Base-by-base conservation (phyloP, 1,140 invertebrate genomes). In the Euglossa dilemma region DNA sequence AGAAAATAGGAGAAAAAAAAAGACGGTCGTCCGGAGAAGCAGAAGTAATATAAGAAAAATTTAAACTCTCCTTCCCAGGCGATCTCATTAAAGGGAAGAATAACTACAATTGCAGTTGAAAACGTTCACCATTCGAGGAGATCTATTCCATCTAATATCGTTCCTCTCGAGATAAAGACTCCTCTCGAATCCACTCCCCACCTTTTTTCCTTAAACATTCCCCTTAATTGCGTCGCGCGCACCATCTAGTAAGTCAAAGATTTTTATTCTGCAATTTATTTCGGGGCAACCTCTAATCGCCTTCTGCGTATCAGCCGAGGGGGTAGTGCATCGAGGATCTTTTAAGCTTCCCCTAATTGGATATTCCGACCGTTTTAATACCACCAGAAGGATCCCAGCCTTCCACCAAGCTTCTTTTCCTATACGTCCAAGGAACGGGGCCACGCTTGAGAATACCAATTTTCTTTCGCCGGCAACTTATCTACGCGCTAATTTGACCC, bases 331-430 rank as follows among this genome's bases (percentile, higher is more conserved):
- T 36, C 36, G 18, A 50, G 36, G 52, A 81, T 81, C 80, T 66
- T 52, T 72, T 75, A 75, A 66, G 79, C 72, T 75, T 20, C 80
- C 11, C 61, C 72, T 81, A 81, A 81, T 81, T 81, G 80, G 80
- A 81, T 81, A 81, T 81, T 66, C 79, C 79, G 25, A 18, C 18
- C 61, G 71, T 81, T 81, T 81, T 75, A 75, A 81, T 81, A 72
- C 71, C 79, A 8, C 50, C 23, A 16, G 23, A n/a, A 43, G 57
- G 25, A 54, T 28, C 36, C 47, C 57, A 63, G 36, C 66, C 61
- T 66, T 25, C 36, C 57, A 9, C 43, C 52, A 4, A 36, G n/a
- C 36, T 66, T 18, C 71, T 50, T 66, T n/a, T 23, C n/a, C 50
- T 66, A 66, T 64, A 50, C 36, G n/a, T 23, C 23, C 4, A 12